phyloP scores from a whole-genome alignment of 2,888 invertebrate species.

The Drosophila merina region DNA sequence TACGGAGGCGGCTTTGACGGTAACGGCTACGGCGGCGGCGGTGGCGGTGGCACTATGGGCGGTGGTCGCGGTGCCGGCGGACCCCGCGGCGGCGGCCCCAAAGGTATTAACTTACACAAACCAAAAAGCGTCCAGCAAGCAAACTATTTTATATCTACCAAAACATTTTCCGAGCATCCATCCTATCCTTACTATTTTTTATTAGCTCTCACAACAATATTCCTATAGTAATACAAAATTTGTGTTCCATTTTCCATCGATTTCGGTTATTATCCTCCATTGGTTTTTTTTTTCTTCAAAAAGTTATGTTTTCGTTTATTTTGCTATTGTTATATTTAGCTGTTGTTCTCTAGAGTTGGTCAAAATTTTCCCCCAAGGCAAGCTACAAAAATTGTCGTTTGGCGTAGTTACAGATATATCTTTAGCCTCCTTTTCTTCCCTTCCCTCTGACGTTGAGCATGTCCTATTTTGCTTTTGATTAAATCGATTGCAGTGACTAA shows the following conservation, averaged over 20 bases:
- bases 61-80: constrained; percentile 91
- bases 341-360: constrained; percentile 61
- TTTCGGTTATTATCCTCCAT: constrained; percentile 20
- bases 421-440: constrained; percentile 26
- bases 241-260: constrained; percentile 24
- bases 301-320: constrained; percentile 39
- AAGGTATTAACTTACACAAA: constrained; percentile 87
- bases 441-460: constrained; percentile 31
- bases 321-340: constrained; percentile 38
- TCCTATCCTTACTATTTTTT: constrained; percentile 35
- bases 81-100: constrained; percentile 92
- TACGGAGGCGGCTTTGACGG: constrained; percentile 88
- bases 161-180: constrained; percentile 23
- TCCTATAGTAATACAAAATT: constrained; percentile 37
- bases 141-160: constrained; percentile 14
- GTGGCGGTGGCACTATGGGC: constrained; percentile 89
- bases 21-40: constrained; percentile 92
- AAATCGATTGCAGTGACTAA: constrained; percentile 7
- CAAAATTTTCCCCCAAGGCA: constrained; percentile 65
- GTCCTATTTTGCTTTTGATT: constrained; percentile 12
- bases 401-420: constrained; percentile 57
- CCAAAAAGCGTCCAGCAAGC: constrained; percentile 24
- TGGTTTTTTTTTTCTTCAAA: constrained; percentile 28
- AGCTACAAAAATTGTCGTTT: constrained; percentile 48
- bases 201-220: constrained; percentile 15